Conservation (phyloP, 2,888 invertebrate species). For the Tricholauxania praeusta region DNA sequence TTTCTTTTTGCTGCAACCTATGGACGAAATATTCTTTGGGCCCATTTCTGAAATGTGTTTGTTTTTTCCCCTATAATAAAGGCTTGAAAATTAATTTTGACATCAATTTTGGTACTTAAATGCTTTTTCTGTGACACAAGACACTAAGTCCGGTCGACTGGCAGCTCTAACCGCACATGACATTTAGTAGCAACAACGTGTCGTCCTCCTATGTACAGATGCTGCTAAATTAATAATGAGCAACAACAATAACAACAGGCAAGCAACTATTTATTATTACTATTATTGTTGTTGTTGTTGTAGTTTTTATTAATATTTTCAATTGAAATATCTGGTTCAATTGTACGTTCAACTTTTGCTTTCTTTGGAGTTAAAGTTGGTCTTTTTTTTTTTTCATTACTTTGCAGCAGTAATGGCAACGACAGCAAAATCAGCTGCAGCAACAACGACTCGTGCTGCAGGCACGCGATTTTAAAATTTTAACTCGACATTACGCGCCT, state of each 20-base stretch:
- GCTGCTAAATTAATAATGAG: slow-evolving; percentile 27
- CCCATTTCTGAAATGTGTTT: too few species aligned
- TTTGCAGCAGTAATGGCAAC: not conserved
- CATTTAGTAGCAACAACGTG: too few species aligned
- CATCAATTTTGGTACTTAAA: too few species aligned
- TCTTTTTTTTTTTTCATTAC: not conserved
- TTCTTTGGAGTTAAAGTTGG: not conserved
- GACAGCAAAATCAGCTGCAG: not conserved
- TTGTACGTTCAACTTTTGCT: slow-evolving; percentile 18
- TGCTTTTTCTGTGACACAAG: too few species aligned
- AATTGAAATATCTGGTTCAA: slow-evolving; percentile 37
- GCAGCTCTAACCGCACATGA: too few species aligned
- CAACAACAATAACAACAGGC: slow-evolving; percentile 3
- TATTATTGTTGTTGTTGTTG: slow-evolving; percentile 16
- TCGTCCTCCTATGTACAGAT: not conserved
- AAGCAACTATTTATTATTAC: slow-evolving; percentile 1
- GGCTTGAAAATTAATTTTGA: too few species aligned
- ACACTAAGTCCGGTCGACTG: too few species aligned
- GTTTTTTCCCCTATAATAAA: too few species aligned
- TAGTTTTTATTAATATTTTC: slow-evolving; percentile 32
- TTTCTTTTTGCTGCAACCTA: too few species aligned
- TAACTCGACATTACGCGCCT: slow-evolving; percentile 39
- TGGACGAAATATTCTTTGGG: too few species aligned
- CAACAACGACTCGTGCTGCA: slow-evolving; percentile 22
- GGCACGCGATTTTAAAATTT: slow-evolving; percentile 33